phyloP scores from a whole-genome alignment of 2,113 vertebrate species.

The Calypte anna region DNA sequence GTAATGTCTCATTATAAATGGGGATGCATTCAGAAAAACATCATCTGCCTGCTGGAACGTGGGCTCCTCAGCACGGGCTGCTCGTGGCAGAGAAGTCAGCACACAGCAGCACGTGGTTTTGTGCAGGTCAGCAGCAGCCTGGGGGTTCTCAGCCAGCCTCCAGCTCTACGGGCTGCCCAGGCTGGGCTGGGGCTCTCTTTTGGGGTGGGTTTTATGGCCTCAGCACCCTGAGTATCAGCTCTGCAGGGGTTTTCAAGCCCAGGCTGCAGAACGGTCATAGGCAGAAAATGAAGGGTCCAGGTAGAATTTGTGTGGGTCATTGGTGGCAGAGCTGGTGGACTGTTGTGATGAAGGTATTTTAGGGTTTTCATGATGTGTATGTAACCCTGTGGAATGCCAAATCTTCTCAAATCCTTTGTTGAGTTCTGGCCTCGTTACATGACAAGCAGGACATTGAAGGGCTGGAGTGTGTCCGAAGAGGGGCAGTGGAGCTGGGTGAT shows the following conservation, averaged over 20 bases:
- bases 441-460: too few species aligned
- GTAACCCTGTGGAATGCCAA: background rate
- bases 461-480: too few species aligned
- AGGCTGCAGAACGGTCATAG: background rate
- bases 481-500: too few species aligned
- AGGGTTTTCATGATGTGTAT: rapidly evolving
- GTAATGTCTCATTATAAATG: constrained; percentile 55
- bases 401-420: background rate
- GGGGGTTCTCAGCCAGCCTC: background rate
- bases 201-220: background rate
- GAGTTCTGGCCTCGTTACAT: too few species aligned
- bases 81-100: background rate
- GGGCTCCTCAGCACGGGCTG: constrained; percentile 19
- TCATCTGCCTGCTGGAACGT: constrained; percentile 48
- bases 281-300: rapidly evolving
- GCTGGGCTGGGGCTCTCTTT: background rate
- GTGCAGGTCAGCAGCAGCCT: background rate
- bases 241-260: background rate
- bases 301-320: background rate
- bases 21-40: constrained; percentile 60
- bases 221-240: background rate
- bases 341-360: background rate
- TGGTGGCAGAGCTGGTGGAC: rapidly evolving
- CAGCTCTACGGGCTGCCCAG: background rate
- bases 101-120: background rate